Conservation (phyloP, 1,140 invertebrate species). For the Pogonomyrmex barbatus region DNA sequence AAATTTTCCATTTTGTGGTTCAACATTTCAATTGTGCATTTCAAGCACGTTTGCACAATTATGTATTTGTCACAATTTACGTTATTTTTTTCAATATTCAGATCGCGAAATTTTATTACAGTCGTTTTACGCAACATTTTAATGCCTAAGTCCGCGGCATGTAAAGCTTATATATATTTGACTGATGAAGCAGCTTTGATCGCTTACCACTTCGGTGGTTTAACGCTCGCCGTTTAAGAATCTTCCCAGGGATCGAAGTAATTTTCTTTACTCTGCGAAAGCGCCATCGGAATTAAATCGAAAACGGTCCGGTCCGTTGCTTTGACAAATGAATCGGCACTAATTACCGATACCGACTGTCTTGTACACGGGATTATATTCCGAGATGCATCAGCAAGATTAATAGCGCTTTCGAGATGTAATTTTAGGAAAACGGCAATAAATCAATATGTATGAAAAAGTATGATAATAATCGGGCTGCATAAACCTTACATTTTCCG, state of each 20-base stretch:
- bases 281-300: constrained; percentile 46
- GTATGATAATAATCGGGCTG: constrained; percentile 1
- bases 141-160: not conserved
- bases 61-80: not conserved
- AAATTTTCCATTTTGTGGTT: not conserved
- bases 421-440: not conserved
- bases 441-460: constrained; percentile 14
- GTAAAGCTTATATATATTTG: constrained; percentile 7
- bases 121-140: not conserved
- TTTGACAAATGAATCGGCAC: constrained; percentile 49
- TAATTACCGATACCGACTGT: constrained; percentile 54
- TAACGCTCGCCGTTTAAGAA: constrained; percentile 25
- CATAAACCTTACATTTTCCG: constrained; percentile 21
- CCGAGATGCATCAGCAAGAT: constrained; percentile 32
- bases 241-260: constrained; percentile 35
- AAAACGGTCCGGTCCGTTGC: constrained; percentile 30
- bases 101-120: not conserved
- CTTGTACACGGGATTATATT: constrained; percentile 19
- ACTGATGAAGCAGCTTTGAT: not conserved
- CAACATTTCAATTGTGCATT: not conserved
- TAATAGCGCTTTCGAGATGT: constrained; percentile 18
- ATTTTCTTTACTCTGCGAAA: constrained; percentile 45
- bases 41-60: not conserved
- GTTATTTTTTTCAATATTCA: too few species aligned
- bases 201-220: not conserved